Evolutionary conservation across 2,113 vertebrate species (phyloP).

Genomic region (Rhombomys opimus): DNA sequence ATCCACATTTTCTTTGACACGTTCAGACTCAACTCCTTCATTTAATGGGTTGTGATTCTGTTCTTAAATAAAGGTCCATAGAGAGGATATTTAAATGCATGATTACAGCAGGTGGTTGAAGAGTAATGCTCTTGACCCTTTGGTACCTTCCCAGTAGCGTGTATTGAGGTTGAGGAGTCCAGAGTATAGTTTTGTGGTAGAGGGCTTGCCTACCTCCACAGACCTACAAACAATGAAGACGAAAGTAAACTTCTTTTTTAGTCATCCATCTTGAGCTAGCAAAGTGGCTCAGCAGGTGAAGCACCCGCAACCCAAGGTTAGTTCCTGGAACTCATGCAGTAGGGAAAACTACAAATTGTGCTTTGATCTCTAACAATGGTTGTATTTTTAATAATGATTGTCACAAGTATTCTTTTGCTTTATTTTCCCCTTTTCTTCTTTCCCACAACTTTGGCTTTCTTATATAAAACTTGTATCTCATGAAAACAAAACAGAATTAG

Average conservation of each 20-base stretch:
- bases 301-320: no score
- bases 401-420: background rate
- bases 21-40: background rate
- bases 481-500: slow-evolving; percentile 12
- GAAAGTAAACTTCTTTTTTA: background rate
- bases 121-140: background rate
- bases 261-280: background rate
- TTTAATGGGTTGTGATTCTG: background rate
- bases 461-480: background rate
- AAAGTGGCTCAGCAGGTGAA: no score
- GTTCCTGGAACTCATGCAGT: background rate
- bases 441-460: background rate
- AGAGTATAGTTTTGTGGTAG: background rate
- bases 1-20: background rate
- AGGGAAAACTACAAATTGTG: no score
- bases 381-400: background rate
- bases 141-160: background rate
- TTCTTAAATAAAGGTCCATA: background rate
- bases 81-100: background rate
- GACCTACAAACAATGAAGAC: background rate
- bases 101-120: background rate
- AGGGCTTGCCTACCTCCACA: background rate
- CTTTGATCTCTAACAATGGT: background rate
- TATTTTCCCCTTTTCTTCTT: background rate
- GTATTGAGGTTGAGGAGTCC: background rate